Evolutionary conservation across 2,888 invertebrate genomes (phyloP), one percentile per base, ranked within the genome.

Genomic region (Drosophila monieri): DNA sequence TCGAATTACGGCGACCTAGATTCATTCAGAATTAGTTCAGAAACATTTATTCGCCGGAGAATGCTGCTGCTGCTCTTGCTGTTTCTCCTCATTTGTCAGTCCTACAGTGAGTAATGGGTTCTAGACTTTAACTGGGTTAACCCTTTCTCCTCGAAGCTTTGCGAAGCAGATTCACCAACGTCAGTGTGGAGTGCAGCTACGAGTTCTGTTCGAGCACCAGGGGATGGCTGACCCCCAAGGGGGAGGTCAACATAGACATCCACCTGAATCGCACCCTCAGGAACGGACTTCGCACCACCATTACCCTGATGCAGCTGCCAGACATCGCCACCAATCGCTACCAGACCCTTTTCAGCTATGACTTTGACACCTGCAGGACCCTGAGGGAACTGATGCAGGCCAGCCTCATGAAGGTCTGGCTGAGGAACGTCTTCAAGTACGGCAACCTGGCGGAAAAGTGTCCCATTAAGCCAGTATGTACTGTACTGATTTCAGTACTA

Each of bases 401-500:
- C 10, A 57, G 55, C 6, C 32, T 86, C 32, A 56, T 65, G 27
- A 62, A 18, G 35, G 14, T 65, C 30, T 78, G 86, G 78, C 46
- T 86, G 15, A 44, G 69, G 9, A 78, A 78, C 10, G 37, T 86
- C 14, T 57, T 55, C 18, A 86, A 59, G 44, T 78, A 76, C 21
- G 77, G 80, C 0, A 77, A 77, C 6, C 10, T 80, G 0, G 51
- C 58, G 3, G 12, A 14, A 8, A 37, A 46, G 32, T 86, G 87
- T 47, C 87, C 78, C 15, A 39, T 84, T 2, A 47, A 15, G 41
- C 44, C 80, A 46, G 87, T 86, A 51, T 37, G 87, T 79, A 58
- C 1, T 3, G 9, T 2, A 4, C 18, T 14, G 9, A 3, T 15
- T 15, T 4, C 23, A 10, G 12, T 4, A 2, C 10, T 9, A 21